Conservation (phyloP, 2,888 invertebrate species). For the Agonopterix arenella region DNA sequence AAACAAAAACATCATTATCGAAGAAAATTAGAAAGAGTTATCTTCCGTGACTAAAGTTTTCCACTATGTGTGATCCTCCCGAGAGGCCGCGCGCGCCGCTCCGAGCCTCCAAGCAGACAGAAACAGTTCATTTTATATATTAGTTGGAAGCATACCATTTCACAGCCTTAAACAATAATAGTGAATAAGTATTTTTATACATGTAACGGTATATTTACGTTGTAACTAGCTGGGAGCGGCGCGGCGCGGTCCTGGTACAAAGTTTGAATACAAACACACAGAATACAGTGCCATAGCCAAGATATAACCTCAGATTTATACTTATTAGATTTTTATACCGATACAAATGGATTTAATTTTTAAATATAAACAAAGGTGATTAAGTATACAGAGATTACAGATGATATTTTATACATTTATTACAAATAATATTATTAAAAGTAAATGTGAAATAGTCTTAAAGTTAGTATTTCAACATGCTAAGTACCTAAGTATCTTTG, state of each 20-base stretch:
- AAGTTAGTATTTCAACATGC: constrained; percentile 59
- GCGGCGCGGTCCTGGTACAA: constrained; percentile 44
- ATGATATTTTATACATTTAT: constrained; percentile 78
- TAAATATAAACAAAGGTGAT: constrained; percentile 75
- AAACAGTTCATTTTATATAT: constrained; percentile 49
- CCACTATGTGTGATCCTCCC: constrained; percentile 64
- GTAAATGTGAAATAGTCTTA: constrained; percentile 72
- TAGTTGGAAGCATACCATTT: constrained; percentile 32
- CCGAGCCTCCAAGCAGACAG: constrained; percentile 34
- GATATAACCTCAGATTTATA: constrained; percentile 73
- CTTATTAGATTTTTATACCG: constrained; percentile 76
- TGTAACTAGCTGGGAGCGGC: constrained; percentile 22
- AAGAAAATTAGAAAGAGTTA: constrained; percentile 44
- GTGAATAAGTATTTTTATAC: constrained; percentile 74
- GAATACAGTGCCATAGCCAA: constrained; percentile 71
- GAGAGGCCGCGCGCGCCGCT: constrained; percentile 39
- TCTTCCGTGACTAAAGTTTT: constrained; percentile 60
- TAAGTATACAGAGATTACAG: constrained; percentile 77
- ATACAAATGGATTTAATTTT: constrained; percentile 78
- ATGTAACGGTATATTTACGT: constrained; percentile 31
- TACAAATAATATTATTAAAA: constrained; percentile 74
- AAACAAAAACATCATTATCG: constrained; percentile 57
- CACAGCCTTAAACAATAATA: constrained; percentile 72
- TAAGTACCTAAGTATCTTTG: constrained; percentile 39
- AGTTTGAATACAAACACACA: constrained; percentile 68